A percentile compares a stretch with the other conserved stretches of the same genome.
Conservation (phyloP, 1,140 invertebrate genomes). For the Aricia agestis region DNA sequence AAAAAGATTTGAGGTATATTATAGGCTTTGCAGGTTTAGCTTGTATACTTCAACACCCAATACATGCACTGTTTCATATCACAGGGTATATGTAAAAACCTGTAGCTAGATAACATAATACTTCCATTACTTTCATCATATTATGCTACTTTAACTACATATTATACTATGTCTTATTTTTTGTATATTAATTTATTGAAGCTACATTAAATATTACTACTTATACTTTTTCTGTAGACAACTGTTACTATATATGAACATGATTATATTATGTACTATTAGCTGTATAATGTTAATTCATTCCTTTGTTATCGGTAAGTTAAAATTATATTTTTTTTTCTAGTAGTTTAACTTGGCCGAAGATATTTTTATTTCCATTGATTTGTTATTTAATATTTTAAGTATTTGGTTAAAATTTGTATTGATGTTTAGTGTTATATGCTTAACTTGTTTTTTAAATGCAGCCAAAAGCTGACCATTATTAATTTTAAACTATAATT, state of each 20-base stretch:
- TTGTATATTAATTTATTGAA: background rate
- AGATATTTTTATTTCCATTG: background rate
- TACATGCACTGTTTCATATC: too few species aligned
- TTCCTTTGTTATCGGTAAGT: constrained; percentile 3
- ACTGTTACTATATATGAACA: background rate
- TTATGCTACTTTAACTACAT: too few species aligned
- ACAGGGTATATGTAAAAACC: too few species aligned
- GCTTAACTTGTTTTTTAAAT: too few species aligned
- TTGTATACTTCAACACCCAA: too few species aligned
- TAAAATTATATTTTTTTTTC: background rate
- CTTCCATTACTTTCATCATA: too few species aligned
- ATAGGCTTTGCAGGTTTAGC: too few species aligned
- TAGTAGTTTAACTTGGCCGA: background rate
- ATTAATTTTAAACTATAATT: too few species aligned
- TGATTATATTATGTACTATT: background rate
- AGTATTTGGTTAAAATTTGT: background rate
- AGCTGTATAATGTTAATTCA: constrained; percentile 22
- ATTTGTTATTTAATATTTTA: constrained; percentile 11
- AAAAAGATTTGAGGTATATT: too few species aligned
- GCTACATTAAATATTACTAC: background rate
- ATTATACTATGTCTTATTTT: too few species aligned
- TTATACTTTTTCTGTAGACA: background rate
- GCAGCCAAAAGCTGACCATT: too few species aligned
- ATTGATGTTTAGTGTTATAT: background rate
- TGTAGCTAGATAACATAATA: too few species aligned